Conservation (phyloP, 92 coral and sea anemone species). For the Palythoa caribaeorum region DNA sequence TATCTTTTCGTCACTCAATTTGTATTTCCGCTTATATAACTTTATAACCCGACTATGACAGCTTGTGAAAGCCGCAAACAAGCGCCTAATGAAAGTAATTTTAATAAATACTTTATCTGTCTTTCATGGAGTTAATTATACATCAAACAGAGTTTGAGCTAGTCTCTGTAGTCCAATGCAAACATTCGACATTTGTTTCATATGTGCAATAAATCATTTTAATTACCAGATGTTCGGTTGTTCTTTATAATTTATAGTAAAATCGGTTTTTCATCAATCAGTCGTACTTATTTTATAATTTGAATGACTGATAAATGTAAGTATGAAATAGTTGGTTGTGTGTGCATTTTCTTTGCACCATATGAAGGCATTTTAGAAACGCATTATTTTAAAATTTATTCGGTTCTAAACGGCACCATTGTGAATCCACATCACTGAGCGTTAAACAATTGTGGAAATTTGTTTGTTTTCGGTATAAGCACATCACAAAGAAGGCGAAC, state of each 20-base stretch:
- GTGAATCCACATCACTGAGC: conserved; percentile 12
- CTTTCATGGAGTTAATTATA: not conserved
- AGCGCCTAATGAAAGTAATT: not conserved
- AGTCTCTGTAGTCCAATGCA: not conserved
- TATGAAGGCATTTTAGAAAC: not conserved
- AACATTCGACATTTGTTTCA: not conserved
- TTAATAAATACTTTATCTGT: not conserved
- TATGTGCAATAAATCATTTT: not conserved
- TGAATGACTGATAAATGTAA: not conserved
- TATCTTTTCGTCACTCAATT: conserved; percentile 3
- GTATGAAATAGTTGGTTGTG: not conserved
- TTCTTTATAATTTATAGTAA: not conserved
- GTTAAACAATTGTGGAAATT: not conserved
- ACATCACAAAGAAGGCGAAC: not conserved
- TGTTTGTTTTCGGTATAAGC: not conserved
- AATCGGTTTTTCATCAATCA: conserved; percentile 20
- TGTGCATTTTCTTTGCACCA: not conserved
- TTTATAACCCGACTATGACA: not conserved
- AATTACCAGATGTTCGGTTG: not conserved
- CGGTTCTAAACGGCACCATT: conserved; percentile 10
- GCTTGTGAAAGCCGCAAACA: not conserved
- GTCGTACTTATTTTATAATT: not conserved
- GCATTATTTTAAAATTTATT: not conserved
- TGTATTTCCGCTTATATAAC: conserved; percentile 8
- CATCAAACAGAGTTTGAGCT: not conserved